Evolutionary conservation across 92 coral and sea anemone species (phyloP), one percentile per base, ranked within the genome.

Genomic region (Pocillopora meandrina): DNA sequence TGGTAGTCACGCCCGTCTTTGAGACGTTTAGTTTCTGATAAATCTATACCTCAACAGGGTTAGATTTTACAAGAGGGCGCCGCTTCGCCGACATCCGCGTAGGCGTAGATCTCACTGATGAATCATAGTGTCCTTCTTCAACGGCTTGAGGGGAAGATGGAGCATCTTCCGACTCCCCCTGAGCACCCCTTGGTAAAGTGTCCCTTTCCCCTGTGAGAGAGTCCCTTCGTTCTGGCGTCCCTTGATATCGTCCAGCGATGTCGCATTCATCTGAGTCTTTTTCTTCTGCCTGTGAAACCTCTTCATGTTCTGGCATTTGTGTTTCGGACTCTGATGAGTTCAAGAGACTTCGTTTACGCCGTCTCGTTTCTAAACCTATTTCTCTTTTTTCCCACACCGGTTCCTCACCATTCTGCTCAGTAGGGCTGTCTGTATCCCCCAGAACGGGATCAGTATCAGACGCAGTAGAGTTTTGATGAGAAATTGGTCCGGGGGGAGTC

Each of bases 21-120:
- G 57, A n/a, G 36, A 13, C 35, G 10, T n/a, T 21, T 36, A 62
- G 56, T 20, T 7, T 16, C 5, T 75, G 14, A 12, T 69, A 23
- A 12, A 10, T 26, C 61, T 91, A 91, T 20, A 88, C 94, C 47
- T 91, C 91, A 9, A 91, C 84, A 6, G 94, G 94, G 12, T 84
- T 79, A 23, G 88, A 70, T 49, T 90, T 79, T 59, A 71, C 81
- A 11, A 91, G 75, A 14, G 87, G 89, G 19, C 91, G 89, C 56
- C 94, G 72, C 55, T 88, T 91, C 9, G 79, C 79, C 58, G 86
- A 83, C 73, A 83, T 47, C 26, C 86, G 47, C 2, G 86, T 74
- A 35, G 72, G 86, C 35, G 86, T 68, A 1, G 91, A 75, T 56
- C 84, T 81, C 12, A 76, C 85, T 33, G 89, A 84, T 16, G 77